Evolutionary conservation across 2,888 invertebrate species (phyloP).

Genomic region (Smittia sp.): DNA sequence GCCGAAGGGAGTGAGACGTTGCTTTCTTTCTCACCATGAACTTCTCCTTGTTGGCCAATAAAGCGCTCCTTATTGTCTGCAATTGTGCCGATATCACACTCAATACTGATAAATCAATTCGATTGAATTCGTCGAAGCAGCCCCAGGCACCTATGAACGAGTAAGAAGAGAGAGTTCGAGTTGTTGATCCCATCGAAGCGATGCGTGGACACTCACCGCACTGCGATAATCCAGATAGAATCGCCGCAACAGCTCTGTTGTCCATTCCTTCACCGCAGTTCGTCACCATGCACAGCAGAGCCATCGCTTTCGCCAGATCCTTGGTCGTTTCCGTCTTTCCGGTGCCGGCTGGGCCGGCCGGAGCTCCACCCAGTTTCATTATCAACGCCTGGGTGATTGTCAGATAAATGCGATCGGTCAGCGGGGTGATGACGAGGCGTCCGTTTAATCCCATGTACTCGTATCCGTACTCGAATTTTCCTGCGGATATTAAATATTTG

Average conservation of each 20-base stretch:
- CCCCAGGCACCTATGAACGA: conserved; percentile 77
- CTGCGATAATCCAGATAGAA: conserved; percentile 73
- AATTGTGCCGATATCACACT: conserved; percentile 91
- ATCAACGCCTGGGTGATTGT: conserved; percentile 90
- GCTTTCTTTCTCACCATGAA: conserved; percentile 63
- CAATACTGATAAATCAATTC: conserved; percentile 87
- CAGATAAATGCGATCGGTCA: conserved; percentile 89
- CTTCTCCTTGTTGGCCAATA: conserved; percentile 69
- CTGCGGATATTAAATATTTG: conserved; percentile 48
- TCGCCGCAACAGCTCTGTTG: conserved; percentile 75
- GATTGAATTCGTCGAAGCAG: conserved; percentile 92
- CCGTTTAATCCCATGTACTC: conserved; percentile 95
- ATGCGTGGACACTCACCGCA: conserved; percentile 52
- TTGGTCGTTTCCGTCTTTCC: conserved; percentile 90
- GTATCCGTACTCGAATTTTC: conserved; percentile 86
- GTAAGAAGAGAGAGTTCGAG: background rate
- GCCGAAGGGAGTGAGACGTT: conserved; percentile 16
- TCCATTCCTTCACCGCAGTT: conserved; percentile 95
- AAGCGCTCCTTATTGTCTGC: conserved; percentile 81
- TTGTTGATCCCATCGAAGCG: background rate
- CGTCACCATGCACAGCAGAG: conserved; percentile 77
- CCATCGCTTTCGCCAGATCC: conserved; percentile 87
- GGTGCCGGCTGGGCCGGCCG: conserved; percentile 65
- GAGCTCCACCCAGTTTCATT: conserved; percentile 89
- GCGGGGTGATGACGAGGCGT: conserved; percentile 84